Evolutionary conservation across 2,113 vertebrate genomes (phyloP), one percentile per base, ranked within the genome.

Genomic region (Crotalus tigris): DNA sequence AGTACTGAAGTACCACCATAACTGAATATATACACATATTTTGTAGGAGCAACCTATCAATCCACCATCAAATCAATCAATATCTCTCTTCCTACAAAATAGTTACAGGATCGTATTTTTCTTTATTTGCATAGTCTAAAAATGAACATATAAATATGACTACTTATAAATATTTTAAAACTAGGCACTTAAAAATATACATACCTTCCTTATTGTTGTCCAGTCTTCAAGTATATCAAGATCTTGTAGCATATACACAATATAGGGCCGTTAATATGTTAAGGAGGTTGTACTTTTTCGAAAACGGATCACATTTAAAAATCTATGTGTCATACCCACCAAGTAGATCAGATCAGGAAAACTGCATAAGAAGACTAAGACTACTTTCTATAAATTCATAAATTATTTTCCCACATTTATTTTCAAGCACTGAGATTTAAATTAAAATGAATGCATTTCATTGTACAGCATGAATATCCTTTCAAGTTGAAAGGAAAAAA

Each of bases 181-280:
- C 15, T n/a, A 19, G 1, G 24, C 64, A 85, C 15, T 87, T 59
- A 33, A 49, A 91, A 61, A 64, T 39, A 46, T 8, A 53, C 21
- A 64, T 97, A 99, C 99, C 98, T 99, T 99, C 96, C 99, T 98
- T 97, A 99, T 99, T 91, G 99, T 99, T 26, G 99, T 99, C 99
- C 99, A 99, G 95, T 99, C 99, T 97, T 99, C 99, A 95, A 99
- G 98, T 94, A 99, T 99, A 96, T 99, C 99, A 91, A 99, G 98
- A 93, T 99, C 99, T 97, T 99, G 99, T 95, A 99, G 97, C 99
- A 99, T 99, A 98, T 99, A 99, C 97, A 99, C 99, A 96, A 99
- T 99, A 98, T 99, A 99, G n/a, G 99, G 99, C 2, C 99, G 98
- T 99, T 92, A 85, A 89, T 93, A 93, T 85, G 98, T 98, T 98